Evolutionary conservation across 2,888 invertebrate genomes (phyloP), one percentile per base, ranked within the genome.

Genomic region (Polietes domitor): DNA sequence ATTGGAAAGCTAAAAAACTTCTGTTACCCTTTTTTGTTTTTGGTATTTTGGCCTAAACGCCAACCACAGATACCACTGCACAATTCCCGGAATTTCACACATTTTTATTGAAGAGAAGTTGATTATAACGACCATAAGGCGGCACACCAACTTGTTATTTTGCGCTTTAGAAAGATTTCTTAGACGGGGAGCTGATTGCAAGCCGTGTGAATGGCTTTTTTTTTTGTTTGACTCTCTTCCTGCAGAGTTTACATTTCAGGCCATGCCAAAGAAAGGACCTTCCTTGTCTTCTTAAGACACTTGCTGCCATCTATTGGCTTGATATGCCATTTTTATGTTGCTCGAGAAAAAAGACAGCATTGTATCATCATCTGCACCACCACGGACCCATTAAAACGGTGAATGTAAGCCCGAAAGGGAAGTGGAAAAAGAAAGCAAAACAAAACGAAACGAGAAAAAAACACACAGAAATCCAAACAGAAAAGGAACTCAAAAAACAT

Each of bases 11-110:
- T 84, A 75, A 84, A 81, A 80, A 73, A 76, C 72, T 76, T 75
- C 37, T 50, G 10, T 50, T 74, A 73, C 43, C 53, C 24, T 53
- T 53, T 43, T 19, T 28, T 58, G 24, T 43, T 28, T 50, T 71
- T 50, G 17, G 3, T 68, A 6, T 68, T 19, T 5, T 68, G 65
- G 37, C 37, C 61, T 58, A 50, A 77, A 72, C 43, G 53, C 41
- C 15, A 19, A 19, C 24, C n/a, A 26, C 50, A 19, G 9, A 19
- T 53, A 32, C n/a, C 7, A 78, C 3, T 15, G 72, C 9, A 61
- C 70, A 63, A 53, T 84, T 84, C 84, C 68, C 21, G 76, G 84
- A 84, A 84, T 84, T 84, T 84, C 81, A 84, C 78, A 84, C 81
- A 78, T 81, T 81, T 83, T 76, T 83, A 74, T 17, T 80, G 74